phyloP scores from a whole-genome alignment of 2,888 invertebrate species.

The Tyria jacobaeae region DNA sequence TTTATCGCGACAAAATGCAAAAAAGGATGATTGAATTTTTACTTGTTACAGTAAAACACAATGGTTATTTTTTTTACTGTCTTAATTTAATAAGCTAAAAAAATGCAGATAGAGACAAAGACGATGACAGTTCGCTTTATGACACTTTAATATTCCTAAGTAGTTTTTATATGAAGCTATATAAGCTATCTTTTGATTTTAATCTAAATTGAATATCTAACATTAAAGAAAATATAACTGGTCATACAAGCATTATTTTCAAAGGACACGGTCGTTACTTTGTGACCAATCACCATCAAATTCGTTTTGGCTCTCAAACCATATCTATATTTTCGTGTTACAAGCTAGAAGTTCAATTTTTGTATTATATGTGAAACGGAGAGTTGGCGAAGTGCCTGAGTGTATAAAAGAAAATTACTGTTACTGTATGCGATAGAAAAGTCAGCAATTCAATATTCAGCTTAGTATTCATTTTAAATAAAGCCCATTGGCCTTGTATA shows the following conservation, averaged over 20 bases:
- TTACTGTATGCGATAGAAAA: not conserved
- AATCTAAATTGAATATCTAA: not conserved
- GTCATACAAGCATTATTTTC: conserved; percentile 4
- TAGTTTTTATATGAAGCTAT: no score
- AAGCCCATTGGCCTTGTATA: no score
- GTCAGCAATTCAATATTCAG: not conserved
- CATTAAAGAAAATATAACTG: not conserved
- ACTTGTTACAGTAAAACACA: no score
- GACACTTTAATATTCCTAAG: not conserved
- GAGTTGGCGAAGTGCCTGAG: conserved; percentile 10
- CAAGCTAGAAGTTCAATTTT: conserved; percentile 13
- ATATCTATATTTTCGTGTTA: conserved; percentile 19
- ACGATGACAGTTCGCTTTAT: no score
- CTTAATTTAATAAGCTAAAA: no score
- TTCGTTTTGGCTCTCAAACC: conserved; percentile 13
- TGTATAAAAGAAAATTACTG: not conserved
- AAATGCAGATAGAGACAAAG: no score
- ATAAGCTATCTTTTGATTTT: not conserved
- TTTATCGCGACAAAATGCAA: no score
- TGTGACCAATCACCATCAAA: conserved; percentile 23
- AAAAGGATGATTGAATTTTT: no score
- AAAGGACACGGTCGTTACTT: not conserved
- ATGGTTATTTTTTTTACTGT: no score
- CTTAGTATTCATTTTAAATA: not conserved
- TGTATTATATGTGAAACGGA: not conserved